A percentile compares a stretch with the other conserved stretches of the same genome.
Evolutionary conservation across 1,140 invertebrate species (phyloP).

Genomic region (Eurosta solidaginis): DNA sequence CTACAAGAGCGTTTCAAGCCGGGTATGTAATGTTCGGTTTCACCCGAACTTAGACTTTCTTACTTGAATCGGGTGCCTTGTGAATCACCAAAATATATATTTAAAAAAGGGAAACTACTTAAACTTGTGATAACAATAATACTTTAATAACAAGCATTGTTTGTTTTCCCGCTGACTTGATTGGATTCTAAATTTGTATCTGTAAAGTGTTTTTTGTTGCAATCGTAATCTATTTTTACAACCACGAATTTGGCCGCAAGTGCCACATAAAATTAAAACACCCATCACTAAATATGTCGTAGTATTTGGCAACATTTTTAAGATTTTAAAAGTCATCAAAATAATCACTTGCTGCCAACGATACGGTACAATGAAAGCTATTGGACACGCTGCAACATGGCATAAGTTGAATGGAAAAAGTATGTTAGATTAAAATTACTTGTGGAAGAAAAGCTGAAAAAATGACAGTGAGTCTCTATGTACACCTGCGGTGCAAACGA

Average conservation of each 20-base stretch:
- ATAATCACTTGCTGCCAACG: not conserved
- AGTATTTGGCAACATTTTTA: not conserved
- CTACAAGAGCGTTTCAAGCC: no score
- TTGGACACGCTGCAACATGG: not conserved
- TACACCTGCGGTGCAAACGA: not conserved
- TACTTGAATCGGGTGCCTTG: not conserved
- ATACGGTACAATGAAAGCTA: not conserved
- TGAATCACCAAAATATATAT: not conserved
- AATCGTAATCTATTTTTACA: not conserved
- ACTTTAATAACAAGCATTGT: not conserved
- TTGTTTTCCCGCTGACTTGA: not conserved
- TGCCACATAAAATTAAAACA: not conserved
- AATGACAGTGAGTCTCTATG: no score
- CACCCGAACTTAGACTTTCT: no score
- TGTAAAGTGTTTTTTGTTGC: not conserved
- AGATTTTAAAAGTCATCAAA: slow-evolving; percentile 7
- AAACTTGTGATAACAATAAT: not conserved
- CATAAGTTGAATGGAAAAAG: not conserved
- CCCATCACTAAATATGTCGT: not conserved
- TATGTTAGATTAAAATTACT: not conserved
- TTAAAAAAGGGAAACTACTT: not conserved
- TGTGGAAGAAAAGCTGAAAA: not conserved
- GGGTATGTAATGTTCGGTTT: no score
- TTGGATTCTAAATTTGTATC: not conserved
- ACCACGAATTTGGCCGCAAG: not conserved